Percentiles rank a stretch among this genome's conserved stretches.
Evolutionary conservation across 2,797 vertebrate genomes (phyloP).

Genomic region (Mallotus villosus): DNA sequence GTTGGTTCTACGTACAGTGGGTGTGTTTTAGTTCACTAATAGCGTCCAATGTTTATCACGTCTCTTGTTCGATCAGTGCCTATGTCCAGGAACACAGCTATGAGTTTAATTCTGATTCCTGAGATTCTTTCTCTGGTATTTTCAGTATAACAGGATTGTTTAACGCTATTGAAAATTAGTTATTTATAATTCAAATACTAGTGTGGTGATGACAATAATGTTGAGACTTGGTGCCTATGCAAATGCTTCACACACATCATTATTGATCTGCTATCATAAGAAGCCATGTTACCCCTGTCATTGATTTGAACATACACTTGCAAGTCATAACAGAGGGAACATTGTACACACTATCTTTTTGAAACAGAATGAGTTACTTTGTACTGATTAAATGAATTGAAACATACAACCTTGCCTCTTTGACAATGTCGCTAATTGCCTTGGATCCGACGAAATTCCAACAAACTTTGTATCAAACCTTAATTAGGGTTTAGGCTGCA

Average conservation of each 20-base stretch:
- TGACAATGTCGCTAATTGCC: neutral
- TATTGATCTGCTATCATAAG: neutral
- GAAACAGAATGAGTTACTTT: slow-evolving; percentile 15
- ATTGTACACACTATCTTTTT: slow-evolving; percentile 10
- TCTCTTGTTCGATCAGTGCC: neutral
- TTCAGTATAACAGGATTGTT: neutral
- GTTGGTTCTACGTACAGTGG: no score
- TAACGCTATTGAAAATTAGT: neutral
- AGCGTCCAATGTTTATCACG: neutral
- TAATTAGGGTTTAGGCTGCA: neutral
- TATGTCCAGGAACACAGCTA: neutral
- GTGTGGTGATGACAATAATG: neutral
- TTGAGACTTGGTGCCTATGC: neutral
- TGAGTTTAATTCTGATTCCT: neutral
- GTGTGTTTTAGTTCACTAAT: neutral
- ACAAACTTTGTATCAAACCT: neutral
- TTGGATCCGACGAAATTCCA: neutral
- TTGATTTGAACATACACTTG: neutral
- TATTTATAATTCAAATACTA: neutral
- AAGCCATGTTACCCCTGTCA: neutral
- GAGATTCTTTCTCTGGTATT: neutral
- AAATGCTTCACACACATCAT: neutral
- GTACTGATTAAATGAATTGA: neutral
- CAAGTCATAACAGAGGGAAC: slow-evolving; percentile 1
- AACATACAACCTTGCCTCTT: neutral